phyloP scores from a whole-genome alignment of 2,113 vertebrate species.

The Ceyx margarethae region DNA sequence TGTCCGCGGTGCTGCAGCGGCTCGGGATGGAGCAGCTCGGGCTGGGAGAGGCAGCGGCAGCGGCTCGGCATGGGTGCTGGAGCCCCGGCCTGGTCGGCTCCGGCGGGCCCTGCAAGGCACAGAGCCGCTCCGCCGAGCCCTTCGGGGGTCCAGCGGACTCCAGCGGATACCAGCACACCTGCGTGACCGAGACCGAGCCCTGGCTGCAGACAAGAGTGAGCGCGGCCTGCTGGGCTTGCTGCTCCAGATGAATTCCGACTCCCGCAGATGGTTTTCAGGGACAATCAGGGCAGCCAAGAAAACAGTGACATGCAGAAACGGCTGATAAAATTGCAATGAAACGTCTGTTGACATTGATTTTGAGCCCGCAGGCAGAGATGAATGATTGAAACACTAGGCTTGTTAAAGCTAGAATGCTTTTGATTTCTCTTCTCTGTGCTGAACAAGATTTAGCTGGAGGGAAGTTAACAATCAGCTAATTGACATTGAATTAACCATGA shows the following conservation, averaged over 20 bases:
- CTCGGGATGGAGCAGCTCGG: too few relatives aligned
- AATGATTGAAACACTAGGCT: slow-evolving; percentile 94
- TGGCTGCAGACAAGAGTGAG: not conserved
- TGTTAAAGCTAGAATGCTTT: slow-evolving; percentile 94
- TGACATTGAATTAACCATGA: slow-evolving; percentile 99
- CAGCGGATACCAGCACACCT: not conserved
- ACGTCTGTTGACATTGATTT: slow-evolving; percentile 94
- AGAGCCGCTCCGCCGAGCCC: fast-evolving
- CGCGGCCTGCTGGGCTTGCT: not conserved
- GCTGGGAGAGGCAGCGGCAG: too few relatives aligned
- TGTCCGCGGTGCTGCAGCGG: slow-evolving; percentile 70
- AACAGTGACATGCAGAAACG: slow-evolving; percentile 82
- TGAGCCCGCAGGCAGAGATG: slow-evolving; percentile 88
- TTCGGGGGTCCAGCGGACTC: fast-evolving
- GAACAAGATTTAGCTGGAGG: slow-evolving; percentile 91
- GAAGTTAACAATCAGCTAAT: slow-evolving; percentile 98
- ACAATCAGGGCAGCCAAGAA: slow-evolving; percentile 68
- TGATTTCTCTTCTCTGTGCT: slow-evolving; percentile 87
- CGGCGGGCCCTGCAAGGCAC: not conserved
- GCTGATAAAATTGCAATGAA: slow-evolving; percentile 92
- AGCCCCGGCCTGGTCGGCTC: too few relatives aligned
- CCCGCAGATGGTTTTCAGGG: slow-evolving; percentile 36
- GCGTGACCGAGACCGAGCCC: not conserved
- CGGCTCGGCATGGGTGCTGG: too few relatives aligned
- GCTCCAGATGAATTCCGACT: not conserved